phyloP scores from a whole-genome alignment of 2,888 invertebrate species.

The Disparrhopalites patrizii region DNA sequence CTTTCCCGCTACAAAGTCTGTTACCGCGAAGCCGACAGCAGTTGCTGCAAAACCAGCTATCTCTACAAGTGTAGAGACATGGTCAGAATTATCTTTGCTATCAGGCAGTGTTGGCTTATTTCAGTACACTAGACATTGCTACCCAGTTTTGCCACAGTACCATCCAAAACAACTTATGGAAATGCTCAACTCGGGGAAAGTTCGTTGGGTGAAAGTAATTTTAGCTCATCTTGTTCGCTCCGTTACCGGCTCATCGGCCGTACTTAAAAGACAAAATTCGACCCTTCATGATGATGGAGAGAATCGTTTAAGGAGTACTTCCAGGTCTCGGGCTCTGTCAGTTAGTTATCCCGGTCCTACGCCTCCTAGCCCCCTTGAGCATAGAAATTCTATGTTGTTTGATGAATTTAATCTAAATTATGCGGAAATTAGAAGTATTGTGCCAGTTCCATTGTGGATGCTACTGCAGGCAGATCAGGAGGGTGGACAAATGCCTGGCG shows the following conservation, averaged over 20 bases:
- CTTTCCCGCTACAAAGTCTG: constrained; percentile 36
- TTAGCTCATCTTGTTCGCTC: constrained; percentile 79
- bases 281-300: constrained; percentile 59
- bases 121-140: constrained; percentile 94
- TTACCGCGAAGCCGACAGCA: constrained; percentile 16
- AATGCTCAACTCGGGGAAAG: constrained; percentile 94
- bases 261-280: constrained; percentile 46
- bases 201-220: constrained; percentile 96
- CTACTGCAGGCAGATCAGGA: constrained; percentile 91
- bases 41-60: constrained; percentile 5
- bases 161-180: constrained; percentile 99
- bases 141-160: constrained; percentile 96
- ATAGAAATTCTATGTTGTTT: constrained; percentile 71
- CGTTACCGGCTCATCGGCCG: constrained; percentile 39
- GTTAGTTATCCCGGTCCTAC: constrained; percentile 66
- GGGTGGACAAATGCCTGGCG: constrained; percentile 51
- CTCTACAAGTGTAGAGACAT: constrained; percentile 29
- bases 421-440: constrained; percentile 95
- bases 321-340: constrained; percentile 80
- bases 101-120: constrained; percentile 68
- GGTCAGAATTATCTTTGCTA: constrained; percentile 44
- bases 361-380: constrained; percentile 71
- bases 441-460: constrained; percentile 94
- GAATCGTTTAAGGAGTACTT: constrained; percentile 72
- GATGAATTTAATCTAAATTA: constrained; percentile 88